Percentiles rank a stretch among this genome's conserved stretches.
phyloP scores from a whole-genome alignment of 2,113 vertebrate species.

The Danionella cerebrum region DNA sequence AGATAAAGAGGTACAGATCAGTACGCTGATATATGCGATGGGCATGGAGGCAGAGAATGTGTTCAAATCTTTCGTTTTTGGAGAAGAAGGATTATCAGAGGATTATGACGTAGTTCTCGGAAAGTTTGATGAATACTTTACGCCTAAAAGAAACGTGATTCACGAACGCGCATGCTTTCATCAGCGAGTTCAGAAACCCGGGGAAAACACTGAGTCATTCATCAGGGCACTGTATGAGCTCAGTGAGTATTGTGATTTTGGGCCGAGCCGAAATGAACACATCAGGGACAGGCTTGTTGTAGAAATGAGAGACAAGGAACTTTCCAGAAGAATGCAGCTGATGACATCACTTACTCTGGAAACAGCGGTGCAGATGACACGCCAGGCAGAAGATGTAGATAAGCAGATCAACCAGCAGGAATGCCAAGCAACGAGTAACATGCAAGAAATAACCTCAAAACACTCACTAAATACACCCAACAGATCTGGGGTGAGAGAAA shows the following conservation, averaged over 20 bases:
- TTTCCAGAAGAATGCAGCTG: not conserved
- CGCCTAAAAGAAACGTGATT: not conserved
- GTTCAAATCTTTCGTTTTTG: not conserved
- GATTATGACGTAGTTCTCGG: not conserved
- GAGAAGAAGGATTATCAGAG: not conserved
- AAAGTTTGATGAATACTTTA: not conserved
- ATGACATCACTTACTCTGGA: conserved; percentile 11
- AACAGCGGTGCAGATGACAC: too few species aligned
- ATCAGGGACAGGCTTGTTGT: conserved; percentile 10
- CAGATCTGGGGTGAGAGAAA: too few species aligned
- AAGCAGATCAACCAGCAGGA: too few species aligned
- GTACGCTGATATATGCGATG: not conserved
- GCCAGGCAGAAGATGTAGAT: too few species aligned
- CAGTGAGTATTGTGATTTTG: conserved; percentile 5
- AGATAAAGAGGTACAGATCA: not conserved
- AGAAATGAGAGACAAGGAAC: not conserved
- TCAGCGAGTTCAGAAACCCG: not conserved
- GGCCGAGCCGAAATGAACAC: not conserved
- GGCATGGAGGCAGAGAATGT: not conserved
- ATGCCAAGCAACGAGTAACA: too few species aligned
- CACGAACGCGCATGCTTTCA: not conserved
- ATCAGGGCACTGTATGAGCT: conserved; percentile 7
- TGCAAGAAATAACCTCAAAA: too few species aligned
- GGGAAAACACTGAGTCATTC: conserved; percentile 1
- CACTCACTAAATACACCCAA: too few species aligned